Percentiles rank a stretch among this genome's conserved stretches.
Conservation (phyloP, 30 jellyfish, hydroid and myxozoan species). For the Chironex yamaguchii region DNA sequence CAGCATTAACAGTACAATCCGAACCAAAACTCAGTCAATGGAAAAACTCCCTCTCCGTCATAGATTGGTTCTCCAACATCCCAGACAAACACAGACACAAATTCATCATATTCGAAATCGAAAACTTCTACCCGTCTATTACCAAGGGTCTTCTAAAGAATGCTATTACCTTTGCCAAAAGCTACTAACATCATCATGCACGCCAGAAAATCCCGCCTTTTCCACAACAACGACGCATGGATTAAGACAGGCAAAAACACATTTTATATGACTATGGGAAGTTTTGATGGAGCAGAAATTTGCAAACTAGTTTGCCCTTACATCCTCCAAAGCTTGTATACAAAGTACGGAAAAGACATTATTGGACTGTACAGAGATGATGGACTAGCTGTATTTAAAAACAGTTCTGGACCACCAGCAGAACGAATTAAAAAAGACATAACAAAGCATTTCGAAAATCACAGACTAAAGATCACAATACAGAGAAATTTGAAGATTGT, state of each 20-base stretch:
- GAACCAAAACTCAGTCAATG: constrained; percentile 52
- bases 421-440: constrained; percentile 64
- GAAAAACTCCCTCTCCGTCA: constrained; percentile 40
- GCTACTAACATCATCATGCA: constrained; percentile 44
- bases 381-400: constrained; percentile 50
- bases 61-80: constrained; percentile 41
- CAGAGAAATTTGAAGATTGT: constrained; percentile 49
- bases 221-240: constrained; percentile 49
- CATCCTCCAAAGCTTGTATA: constrained; percentile 13
- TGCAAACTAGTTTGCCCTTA: constrained; percentile 53
- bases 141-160: constrained; percentile 25
- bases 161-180: constrained; percentile 27
- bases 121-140: constrained; percentile 70
- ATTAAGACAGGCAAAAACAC: no score
- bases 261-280: constrained; percentile 72
- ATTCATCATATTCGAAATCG: constrained; percentile 62
- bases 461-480: constrained; percentile 67
- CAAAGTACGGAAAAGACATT: constrained; percentile 1
- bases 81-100: constrained; percentile 31
- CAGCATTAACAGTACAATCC: constrained; percentile 21
- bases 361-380: constrained; percentile 61
- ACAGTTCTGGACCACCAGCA: constrained; percentile 74
- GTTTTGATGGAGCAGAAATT: constrained; percentile 64
- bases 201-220: constrained; percentile 67
- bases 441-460: constrained; percentile 19